These are phyloP conservation scores for Machimus rusticus DNA, from an alignment of 2,888 invertebrate species.

Conservation along the genomic window DNA sequence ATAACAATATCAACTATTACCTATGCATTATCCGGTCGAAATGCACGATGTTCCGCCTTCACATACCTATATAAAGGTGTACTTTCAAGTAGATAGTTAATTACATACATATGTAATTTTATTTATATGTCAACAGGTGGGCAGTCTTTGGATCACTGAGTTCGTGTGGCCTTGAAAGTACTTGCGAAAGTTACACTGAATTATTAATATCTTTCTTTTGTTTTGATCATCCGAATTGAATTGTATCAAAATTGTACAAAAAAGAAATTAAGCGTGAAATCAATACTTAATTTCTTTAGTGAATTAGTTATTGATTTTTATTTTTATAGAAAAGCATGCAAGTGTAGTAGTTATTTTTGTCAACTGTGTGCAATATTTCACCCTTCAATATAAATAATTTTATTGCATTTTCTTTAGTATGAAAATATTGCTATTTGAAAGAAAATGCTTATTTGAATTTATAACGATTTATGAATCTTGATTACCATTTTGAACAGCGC, in stretches of 20 bases:
- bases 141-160: neutral
- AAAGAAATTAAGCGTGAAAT: neutral
- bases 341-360: no score
- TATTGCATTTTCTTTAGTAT: no score
- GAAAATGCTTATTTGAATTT: no score
- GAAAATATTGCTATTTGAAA: no score
- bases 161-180: neutral
- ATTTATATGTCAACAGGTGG: neutral
- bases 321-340: neutral
- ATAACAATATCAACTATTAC: neutral
- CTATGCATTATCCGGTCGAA: no score
- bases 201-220: neutral
- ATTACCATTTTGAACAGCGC: no score
- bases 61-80: neutral
- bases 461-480: no score
- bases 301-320: neutral
- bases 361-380: neutral
- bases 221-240: neutral
- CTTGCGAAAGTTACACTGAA: neutral
- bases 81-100: neutral
- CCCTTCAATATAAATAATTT: no score
- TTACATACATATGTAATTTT: neutral
- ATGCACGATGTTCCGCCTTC: neutral
- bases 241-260: neutral
- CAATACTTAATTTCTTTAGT: neutral